Conservation (phyloP, 2,888 invertebrate species). For the Dusona sp. region DNA sequence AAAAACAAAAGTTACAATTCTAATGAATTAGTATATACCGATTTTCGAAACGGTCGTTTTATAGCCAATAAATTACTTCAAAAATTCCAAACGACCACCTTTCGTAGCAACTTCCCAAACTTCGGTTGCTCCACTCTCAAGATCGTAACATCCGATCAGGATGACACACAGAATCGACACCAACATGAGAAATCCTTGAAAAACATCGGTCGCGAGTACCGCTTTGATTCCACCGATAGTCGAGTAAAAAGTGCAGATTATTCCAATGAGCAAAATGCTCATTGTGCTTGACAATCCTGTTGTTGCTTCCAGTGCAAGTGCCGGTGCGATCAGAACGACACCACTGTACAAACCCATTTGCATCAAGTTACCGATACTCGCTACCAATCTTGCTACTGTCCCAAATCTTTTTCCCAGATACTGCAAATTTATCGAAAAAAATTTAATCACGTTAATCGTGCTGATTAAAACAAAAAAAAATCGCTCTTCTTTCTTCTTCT, state of each 20-base stretch:
- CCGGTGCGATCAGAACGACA: slow-evolving; percentile 88
- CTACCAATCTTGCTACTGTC: slow-evolving; percentile 85
- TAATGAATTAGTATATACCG: not conserved
- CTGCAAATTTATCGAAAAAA: slow-evolving; percentile 82
- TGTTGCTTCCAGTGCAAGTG: slow-evolving; percentile 87
- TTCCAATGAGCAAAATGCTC: slow-evolving; percentile 85
- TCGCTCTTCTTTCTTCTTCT: not conserved
- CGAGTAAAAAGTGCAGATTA: slow-evolving; percentile 94
- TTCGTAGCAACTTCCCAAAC: slow-evolving; percentile 90
- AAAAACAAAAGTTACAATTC: not conserved
- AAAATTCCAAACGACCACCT: slow-evolving; percentile 89
- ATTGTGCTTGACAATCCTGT: slow-evolving; percentile 84
- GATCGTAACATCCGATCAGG: slow-evolving; percentile 89
- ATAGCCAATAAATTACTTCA: slow-evolving; percentile 86
- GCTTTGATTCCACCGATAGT: slow-evolving; percentile 96
- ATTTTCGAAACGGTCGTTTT: not conserved
- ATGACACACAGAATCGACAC: slow-evolving; percentile 92
- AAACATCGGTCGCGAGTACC: slow-evolving; percentile 93
- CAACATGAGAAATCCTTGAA: slow-evolving; percentile 94
- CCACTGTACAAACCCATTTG: slow-evolving; percentile 87
- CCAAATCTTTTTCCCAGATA: slow-evolving; percentile 88
- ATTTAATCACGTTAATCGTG: not conserved
- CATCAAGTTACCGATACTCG: slow-evolving; percentile 86
- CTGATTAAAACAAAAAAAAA: not conserved
- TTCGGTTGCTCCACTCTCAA: slow-evolving; percentile 88